Evolutionary conservation across 2,888 invertebrate genomes (phyloP).

Genomic region (Xanthorhoe designata): DNA sequence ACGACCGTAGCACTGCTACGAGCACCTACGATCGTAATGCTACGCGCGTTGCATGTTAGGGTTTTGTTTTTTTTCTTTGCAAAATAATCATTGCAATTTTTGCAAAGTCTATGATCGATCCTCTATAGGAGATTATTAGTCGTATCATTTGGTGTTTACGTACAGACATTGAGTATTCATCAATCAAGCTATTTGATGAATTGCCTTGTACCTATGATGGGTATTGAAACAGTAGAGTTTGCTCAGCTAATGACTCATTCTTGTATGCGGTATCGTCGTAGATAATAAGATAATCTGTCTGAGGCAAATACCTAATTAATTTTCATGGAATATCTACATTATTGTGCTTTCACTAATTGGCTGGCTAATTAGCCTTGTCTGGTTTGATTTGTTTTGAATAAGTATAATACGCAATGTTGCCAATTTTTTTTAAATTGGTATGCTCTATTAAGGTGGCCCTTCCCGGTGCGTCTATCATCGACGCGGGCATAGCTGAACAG

Average conservation of each 20-base stretch:
- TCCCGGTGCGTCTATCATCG: too few species aligned
- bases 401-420: neutral
- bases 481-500: too few species aligned
- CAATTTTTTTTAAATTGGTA: neutral
- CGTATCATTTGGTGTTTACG: constrained; percentile 36
- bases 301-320: constrained; percentile 14
- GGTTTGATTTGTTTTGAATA: neutral
- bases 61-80: neutral
- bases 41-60: neutral
- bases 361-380: constrained; percentile 9
- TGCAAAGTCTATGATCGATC: constrained; percentile 8
- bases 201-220: constrained; percentile 28
- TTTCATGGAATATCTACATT: constrained; percentile 7
- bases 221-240: constrained; percentile 38
- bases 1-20: neutral
- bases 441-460: too few species aligned
- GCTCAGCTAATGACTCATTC: constrained; percentile 41
- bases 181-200: constrained; percentile 45
- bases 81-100: too few species aligned
- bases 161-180: constrained; percentile 36
- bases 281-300: constrained; percentile 27
- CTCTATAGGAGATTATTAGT: constrained; percentile 15
- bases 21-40: constrained; percentile 5
- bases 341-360: constrained; percentile 5
- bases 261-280: constrained; percentile 24